Conservation (phyloP, 2,113 vertebrate species). For the Aramus guarauna region DNA sequence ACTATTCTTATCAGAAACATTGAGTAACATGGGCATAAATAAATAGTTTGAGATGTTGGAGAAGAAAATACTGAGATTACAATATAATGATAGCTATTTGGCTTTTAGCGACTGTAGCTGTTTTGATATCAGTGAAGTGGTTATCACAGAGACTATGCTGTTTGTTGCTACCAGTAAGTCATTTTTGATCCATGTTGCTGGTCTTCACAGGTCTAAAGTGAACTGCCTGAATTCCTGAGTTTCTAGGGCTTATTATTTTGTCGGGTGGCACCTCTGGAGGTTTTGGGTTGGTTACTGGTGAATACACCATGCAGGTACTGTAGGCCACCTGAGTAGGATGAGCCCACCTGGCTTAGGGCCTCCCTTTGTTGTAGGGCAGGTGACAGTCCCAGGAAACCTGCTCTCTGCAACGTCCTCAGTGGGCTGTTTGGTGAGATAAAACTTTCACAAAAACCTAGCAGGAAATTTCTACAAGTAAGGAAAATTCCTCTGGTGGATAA, state of each 20-base stretch:
- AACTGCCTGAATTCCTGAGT: not conserved
- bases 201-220: not conserved
- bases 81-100: not conserved
- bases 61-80: not conserved
- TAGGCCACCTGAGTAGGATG: not conserved
- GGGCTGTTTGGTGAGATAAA: not conserved
- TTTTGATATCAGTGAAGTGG: not conserved
- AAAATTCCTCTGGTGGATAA: not conserved
- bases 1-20: not conserved
- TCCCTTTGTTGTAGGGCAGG: not conserved
- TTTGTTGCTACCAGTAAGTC: not conserved
- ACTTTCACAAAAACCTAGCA: not conserved
- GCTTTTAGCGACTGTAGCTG: not conserved
- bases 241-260: not conserved
- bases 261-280: not conserved
- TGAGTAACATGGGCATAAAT: not conserved
- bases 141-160: not conserved
- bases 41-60: not conserved
- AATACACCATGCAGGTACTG: no score
- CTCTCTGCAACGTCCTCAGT: not conserved
- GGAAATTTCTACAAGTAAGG: not conserved
- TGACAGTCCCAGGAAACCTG: not conserved
- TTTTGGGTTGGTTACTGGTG: no score
- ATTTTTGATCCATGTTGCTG: not conserved
- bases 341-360: accelerated